A percentile compares a stretch with the other conserved stretches of the same genome.
Evolutionary conservation across 2,888 invertebrate species (phyloP).

Genomic region (Hydrotaea cyrtoneurina): DNA sequence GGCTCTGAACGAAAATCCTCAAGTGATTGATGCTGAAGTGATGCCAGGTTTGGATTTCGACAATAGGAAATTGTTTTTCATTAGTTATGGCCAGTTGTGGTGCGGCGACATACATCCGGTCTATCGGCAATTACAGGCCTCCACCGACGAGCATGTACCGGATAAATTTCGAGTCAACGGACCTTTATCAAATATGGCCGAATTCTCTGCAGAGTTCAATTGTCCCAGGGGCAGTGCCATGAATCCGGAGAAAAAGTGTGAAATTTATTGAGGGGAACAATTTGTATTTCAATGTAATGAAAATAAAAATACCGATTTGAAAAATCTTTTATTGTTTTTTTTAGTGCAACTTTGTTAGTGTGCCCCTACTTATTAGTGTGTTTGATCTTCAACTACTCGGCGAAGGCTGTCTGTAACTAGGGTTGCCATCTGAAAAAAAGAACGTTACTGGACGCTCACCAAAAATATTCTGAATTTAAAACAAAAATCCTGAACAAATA

Average conservation of each 20-base stretch:
- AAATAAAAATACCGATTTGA: too few species aligned
- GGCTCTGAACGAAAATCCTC: constrained; percentile 46
- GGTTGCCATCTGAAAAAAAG: too few species aligned
- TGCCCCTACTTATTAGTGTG: too few species aligned
- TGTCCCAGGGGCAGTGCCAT: constrained; percentile 72
- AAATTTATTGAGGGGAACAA: constrained; percentile 74
- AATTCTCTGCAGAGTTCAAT: constrained; percentile 76
- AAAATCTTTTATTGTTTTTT: too few species aligned
- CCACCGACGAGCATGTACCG: constrained; percentile 71
- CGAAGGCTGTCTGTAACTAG: too few species aligned
- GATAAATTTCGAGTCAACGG: constrained; percentile 76
- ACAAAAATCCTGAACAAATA: too few species aligned
- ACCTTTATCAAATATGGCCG: constrained; percentile 74
- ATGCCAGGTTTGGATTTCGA: constrained; percentile 74
- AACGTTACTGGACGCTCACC: too few species aligned
- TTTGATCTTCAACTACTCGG: too few species aligned
- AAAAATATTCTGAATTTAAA: too few species aligned
- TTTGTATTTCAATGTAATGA: too few species aligned
- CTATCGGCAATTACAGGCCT: constrained; percentile 69
- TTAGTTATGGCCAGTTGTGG: constrained; percentile 78
- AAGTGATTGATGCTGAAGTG: constrained; percentile 67
- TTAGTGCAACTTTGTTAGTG: too few species aligned
- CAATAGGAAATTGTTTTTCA: constrained; percentile 76
- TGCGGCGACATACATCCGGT: constrained; percentile 72
- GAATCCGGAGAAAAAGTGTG: constrained; percentile 75